Conservation (phyloP, 1,140 invertebrate genomes). For the Drosophila ironensis region DNA sequence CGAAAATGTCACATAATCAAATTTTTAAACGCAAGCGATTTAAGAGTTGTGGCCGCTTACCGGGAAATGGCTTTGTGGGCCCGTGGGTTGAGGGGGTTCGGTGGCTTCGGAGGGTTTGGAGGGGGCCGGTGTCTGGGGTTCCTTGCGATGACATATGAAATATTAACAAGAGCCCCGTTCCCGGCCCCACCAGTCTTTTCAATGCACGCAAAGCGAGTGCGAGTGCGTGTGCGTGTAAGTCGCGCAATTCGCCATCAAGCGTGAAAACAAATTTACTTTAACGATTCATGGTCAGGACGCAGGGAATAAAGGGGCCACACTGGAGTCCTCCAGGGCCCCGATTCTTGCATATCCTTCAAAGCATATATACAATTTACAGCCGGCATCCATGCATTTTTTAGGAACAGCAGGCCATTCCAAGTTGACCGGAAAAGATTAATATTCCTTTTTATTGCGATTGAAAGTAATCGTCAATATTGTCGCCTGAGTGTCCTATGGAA, state of each 20-base stretch:
- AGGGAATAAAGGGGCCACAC: conserved; percentile 8
- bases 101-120: not conserved
- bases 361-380: no score
- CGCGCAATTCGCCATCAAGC: conserved; percentile 70
- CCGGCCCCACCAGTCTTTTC: conserved; percentile 25
- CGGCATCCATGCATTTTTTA: no score
- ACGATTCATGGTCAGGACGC: conserved; percentile 37
- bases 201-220: conserved; percentile 33
- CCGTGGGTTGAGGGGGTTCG: not conserved
- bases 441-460: no score
- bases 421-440: no score
- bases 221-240: conserved; percentile 3
- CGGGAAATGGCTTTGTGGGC: not conserved
- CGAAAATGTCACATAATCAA: conserved; percentile 75
- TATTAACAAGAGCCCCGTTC: conserved; percentile 68
- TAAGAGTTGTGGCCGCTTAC: conserved; percentile 42
- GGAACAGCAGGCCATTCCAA: no score
- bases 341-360: no score
- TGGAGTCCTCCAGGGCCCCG: no score
- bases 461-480: no score
- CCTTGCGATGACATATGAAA: conserved; percentile 74
- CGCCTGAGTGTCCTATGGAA: no score
- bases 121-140: conserved; percentile 8
- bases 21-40: conserved; percentile 76
- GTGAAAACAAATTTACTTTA: conserved; percentile 78